A percentile compares a stretch with the other conserved stretches of the same genome.
Evolutionary conservation across 2,113 vertebrate species (phyloP).

Genomic region (Onychostoma macrolepis): DNA sequence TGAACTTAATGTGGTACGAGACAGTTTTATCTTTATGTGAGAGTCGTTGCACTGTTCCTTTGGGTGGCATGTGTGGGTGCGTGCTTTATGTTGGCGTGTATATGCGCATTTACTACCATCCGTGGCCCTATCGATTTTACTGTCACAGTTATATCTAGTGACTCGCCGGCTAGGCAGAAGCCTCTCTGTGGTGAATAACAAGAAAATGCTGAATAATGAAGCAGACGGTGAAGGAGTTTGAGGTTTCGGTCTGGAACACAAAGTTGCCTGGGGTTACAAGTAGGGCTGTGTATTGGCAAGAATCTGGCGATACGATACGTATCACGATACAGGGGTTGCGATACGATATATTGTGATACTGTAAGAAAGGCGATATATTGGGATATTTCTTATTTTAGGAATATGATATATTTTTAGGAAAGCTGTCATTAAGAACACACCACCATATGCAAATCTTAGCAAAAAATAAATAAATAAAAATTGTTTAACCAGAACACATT

Average conservation of each 20-base stretch:
- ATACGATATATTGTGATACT: no score
- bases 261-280: constrained; percentile 35
- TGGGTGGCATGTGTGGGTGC: constrained; percentile 7
- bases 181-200: constrained; percentile 48
- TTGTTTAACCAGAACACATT: no score
- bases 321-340: no score
- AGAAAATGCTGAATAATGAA: constrained; percentile 51
- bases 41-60: not conserved
- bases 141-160: constrained; percentile 47
- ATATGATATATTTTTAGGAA: no score
- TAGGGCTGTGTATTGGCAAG: no score
- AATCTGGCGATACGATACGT: no score
- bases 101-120: constrained; percentile 13
- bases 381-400: no score
- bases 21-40: not conserved
- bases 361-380: no score
- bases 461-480: no score
- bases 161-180: constrained; percentile 26
- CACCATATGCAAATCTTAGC: no score
- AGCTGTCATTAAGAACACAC: no score
- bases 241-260: constrained; percentile 29
- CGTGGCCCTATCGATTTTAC: constrained; percentile 36
- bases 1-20: not conserved
- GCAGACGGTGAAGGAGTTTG: constrained; percentile 13
- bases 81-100: not conserved